Conservation (phyloP, 2,113 vertebrate species). For the Stercorarius parasiticus region DNA sequence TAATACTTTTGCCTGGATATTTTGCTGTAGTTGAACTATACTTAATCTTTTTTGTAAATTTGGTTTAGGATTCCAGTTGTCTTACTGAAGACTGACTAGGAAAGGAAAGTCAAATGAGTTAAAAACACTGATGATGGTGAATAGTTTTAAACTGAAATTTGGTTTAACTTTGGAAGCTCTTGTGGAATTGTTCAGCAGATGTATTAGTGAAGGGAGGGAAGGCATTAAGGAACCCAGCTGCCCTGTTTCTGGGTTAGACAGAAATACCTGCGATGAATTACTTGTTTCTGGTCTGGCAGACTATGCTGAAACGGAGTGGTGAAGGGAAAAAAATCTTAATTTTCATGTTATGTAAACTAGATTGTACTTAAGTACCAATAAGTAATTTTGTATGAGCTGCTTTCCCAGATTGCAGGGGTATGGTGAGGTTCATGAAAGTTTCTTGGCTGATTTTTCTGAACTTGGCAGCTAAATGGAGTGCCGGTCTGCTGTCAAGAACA, state of each 20-base stretch:
- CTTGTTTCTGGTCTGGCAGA: neutral
- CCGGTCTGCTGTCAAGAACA: neutral
- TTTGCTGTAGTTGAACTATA: neutral
- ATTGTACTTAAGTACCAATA: neutral
- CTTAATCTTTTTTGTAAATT: neutral
- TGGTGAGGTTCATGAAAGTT: neutral
- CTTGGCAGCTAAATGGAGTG: neutral
- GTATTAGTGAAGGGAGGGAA: neutral
- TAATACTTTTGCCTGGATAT: neutral
- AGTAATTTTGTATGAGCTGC: neutral
- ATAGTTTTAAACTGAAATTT: neutral
- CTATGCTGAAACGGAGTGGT: neutral
- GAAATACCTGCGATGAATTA: neutral
- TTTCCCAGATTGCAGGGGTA: neutral
- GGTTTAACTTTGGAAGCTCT: neutral
- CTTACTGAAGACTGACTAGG: neutral
- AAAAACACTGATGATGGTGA: neutral
- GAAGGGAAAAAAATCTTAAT: neutral
- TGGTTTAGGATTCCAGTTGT: neutral
- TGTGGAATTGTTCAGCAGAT: neutral
- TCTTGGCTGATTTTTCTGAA: neutral
- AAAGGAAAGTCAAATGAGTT: neutral
- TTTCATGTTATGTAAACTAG: neutral
- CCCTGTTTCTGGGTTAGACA: neutral
- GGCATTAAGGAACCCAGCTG: neutral